Percentiles rank a stretch among this genome's conserved stretches.
These are phyloP conservation scores for Quadriops clusia DNA, from an alignment of 2,888 invertebrate species.

Conservation along the genomic window DNA sequence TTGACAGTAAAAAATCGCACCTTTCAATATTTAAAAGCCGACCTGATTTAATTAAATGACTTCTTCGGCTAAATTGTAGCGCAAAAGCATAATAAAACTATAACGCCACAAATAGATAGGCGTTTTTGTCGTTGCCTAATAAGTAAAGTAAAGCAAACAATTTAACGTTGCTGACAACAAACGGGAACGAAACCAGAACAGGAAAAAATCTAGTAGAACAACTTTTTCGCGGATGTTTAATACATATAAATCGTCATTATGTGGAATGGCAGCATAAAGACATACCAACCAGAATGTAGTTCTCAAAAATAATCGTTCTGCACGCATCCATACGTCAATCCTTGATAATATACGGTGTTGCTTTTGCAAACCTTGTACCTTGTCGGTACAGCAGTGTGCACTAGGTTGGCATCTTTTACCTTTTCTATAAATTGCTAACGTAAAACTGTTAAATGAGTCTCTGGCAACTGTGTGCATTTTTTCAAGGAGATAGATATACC, in stretches of 20 bases:
- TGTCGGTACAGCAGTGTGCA: too few species aligned
- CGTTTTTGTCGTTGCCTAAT: constrained; percentile 21
- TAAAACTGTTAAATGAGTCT: too few species aligned
- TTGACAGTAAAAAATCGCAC: too few species aligned
- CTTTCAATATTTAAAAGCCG: too few species aligned
- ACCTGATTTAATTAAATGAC: constrained; percentile 8
- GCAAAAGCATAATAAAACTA: constrained; percentile 23
- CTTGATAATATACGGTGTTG: constrained; percentile 29
- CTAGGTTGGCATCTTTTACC: too few species aligned
- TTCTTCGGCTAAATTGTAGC: constrained; percentile 20
- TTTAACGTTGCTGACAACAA: constrained; percentile 12
- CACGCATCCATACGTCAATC: constrained; percentile 32
- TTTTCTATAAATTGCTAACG: too few species aligned
- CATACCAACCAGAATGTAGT: constrained; percentile 32
- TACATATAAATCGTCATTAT: constrained; percentile 33
- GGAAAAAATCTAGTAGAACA: constrained; percentile 25
- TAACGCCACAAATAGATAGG: constrained; percentile 20
- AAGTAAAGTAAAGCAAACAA: constrained; percentile 17
- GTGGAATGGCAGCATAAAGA: constrained; percentile 30
- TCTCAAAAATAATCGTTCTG: constrained; percentile 33
- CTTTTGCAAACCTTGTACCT: constrained; percentile 29
- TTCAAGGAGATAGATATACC: too few species aligned
- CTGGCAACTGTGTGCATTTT: too few species aligned
- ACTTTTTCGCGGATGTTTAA: constrained; percentile 24
- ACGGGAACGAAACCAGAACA: constrained; percentile 23